A percentile compares a stretch with the other conserved stretches of the same genome.
phyloP scores from a whole-genome alignment of 2,113 vertebrate genomes.

The Channa argus region DNA sequence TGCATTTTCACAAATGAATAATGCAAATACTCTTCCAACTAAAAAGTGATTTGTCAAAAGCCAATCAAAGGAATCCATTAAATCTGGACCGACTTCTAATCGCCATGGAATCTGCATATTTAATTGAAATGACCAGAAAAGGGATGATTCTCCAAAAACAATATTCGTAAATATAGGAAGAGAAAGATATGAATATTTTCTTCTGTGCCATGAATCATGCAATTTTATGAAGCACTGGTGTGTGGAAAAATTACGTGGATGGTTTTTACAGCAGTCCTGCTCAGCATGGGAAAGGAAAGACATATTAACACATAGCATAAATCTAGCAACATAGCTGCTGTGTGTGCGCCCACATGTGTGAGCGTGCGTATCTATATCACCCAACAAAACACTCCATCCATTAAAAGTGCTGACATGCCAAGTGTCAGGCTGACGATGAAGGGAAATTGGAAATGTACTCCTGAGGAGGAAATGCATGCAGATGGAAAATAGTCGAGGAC shows the following conservation, averaged over 20 bases:
- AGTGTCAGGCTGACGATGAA: constrained; percentile 35
- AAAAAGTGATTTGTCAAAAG: constrained; percentile 70
- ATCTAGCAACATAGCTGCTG: constrained; percentile 12
- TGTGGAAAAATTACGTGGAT: background rate
- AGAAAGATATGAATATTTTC: background rate
- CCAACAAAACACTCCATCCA: constrained; percentile 42
- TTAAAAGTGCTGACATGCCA: constrained; percentile 47
- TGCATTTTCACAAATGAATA: constrained; percentile 67
- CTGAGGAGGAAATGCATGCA: constrained; percentile 50
- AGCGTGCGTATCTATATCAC: constrained; percentile 16
- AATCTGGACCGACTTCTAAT: constrained; percentile 69
- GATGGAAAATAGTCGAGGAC: constrained; percentile 43
- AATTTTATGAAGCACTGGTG: constrained; percentile 9
- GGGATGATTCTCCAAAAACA: constrained; percentile 56
- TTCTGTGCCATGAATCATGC: constrained; percentile 5
- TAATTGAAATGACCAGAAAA: constrained; percentile 58
- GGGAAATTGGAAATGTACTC: constrained; percentile 54
- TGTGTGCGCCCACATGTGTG: constrained; percentile 2
- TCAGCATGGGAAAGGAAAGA: constrained; percentile 25
- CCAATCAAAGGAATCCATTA: constrained; percentile 75
- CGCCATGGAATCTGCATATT: constrained; percentile 46
- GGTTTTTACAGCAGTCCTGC: constrained; percentile 3
- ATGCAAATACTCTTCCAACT: constrained; percentile 61
- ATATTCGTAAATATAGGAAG: constrained; percentile 47
- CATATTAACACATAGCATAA: constrained; percentile 25